Evolutionary conservation across 2,113 vertebrate species (phyloP).

Genomic region (Melanotaenia duboulayi): DNA sequence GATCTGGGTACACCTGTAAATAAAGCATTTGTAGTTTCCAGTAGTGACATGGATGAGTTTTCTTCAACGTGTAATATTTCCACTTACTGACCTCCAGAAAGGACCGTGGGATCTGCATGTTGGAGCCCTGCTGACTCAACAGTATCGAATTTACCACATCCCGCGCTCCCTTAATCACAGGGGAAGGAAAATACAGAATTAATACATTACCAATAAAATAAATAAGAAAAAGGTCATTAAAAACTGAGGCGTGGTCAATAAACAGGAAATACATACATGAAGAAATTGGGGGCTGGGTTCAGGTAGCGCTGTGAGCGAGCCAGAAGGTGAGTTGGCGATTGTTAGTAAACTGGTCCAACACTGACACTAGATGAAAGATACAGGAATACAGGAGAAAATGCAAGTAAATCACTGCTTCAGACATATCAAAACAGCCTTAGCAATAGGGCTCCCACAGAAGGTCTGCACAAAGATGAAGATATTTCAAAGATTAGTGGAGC

Average conservation of each 20-base stretch:
- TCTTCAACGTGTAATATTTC: background rate
- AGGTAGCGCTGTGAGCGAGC: conserved; percentile 5
- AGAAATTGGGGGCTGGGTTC: conserved; percentile 55
- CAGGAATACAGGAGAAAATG: background rate
- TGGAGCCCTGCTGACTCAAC: background rate
- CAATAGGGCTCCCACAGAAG: background rate
- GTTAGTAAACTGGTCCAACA: conserved; percentile 70
- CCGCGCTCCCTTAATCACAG: conserved; percentile 43
- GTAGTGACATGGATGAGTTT: background rate
- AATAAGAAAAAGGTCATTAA: background rate
- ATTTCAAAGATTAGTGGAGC: background rate
- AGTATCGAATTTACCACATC: conserved; percentile 26
- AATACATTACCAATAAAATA: background rate
- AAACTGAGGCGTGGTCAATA: background rate
- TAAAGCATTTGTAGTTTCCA: background rate
- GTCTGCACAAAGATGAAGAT: background rate
- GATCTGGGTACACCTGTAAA: conserved; percentile 74
- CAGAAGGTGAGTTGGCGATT: conserved; percentile 28
- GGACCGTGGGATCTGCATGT: conserved; percentile 48
- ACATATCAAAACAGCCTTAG: background rate
- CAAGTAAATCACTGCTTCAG: background rate
- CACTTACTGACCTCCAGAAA: conserved; percentile 47
- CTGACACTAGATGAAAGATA: conserved; percentile 43
- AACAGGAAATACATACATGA: conserved; percentile 30
- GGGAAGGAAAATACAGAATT: background rate